A percentile compares a stretch with the other conserved stretches of the same genome.
Conservation (phyloP, 2,113 vertebrate genomes). For the Muntiacus reevesi region DNA sequence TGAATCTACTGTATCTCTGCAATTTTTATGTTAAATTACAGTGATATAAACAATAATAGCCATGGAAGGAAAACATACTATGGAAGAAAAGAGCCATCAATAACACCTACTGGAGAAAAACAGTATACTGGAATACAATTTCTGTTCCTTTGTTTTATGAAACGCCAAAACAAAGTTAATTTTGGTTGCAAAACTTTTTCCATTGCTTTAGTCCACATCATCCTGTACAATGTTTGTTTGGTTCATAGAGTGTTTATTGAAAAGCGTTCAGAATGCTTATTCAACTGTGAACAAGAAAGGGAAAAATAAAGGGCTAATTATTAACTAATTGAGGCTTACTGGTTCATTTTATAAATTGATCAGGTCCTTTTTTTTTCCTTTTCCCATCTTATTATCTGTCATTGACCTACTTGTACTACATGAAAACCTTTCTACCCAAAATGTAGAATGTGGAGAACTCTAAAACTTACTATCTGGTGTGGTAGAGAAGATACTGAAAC, state of each 20-base stretch:
- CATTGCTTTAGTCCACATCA: background rate
- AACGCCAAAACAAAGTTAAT: conserved; percentile 13
- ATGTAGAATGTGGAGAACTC: background rate
- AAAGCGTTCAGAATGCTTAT: background rate
- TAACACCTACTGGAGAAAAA: background rate
- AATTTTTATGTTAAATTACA: conserved; percentile 31
- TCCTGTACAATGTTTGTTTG: background rate
- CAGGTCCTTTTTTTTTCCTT: background rate
- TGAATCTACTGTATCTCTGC: background rate
- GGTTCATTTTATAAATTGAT: conserved; percentile 17
- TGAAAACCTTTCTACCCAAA: background rate
- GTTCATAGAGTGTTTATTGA: background rate
- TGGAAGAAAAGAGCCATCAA: background rate
- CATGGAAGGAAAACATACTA: background rate
- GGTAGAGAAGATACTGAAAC: background rate
- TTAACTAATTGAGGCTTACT: background rate
- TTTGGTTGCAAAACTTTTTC: background rate
- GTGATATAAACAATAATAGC: background rate
- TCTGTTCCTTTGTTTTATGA: background rate
- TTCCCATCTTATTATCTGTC: background rate
- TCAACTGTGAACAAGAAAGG: background rate
- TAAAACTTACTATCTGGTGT: background rate
- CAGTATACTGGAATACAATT: background rate
- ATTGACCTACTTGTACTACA: background rate
- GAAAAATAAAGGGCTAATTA: background rate